Conservation (phyloP, 2,888 invertebrate genomes). For the Sphaerophoria taeniata region DNA sequence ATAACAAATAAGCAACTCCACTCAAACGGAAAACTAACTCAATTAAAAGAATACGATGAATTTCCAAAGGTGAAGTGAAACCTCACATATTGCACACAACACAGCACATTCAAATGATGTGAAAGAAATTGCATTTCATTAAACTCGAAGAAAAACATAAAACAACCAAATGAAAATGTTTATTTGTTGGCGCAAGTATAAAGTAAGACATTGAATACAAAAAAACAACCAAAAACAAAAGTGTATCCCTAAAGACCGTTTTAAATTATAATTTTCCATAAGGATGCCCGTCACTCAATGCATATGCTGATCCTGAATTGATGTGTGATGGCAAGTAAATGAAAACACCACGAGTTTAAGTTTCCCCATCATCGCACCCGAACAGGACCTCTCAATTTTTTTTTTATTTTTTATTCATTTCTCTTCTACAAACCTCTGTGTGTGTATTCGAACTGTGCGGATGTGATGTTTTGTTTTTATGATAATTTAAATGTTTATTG, state of each 20-base stretch:
- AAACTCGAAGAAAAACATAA: constrained; percentile 35
- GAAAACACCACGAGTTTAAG: constrained; percentile 63
- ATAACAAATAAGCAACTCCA: constrained; percentile 23
- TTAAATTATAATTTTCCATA: constrained; percentile 52
- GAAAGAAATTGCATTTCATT: constrained; percentile 48
- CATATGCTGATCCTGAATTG: too few relatives aligned
- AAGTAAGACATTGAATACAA: constrained; percentile 61
- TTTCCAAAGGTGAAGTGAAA: constrained; percentile 3
- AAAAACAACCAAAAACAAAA: neutral
- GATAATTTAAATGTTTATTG: constrained; percentile 71
- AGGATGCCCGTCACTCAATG: constrained; percentile 35
- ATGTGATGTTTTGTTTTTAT: constrained; percentile 51
- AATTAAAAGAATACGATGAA: constrained; percentile 67
- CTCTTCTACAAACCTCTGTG: neutral
- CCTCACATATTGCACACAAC: too few relatives aligned
- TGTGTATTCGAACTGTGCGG: neutral
- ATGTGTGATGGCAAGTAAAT: constrained; percentile 31
- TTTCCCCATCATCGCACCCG: constrained; percentile 47
- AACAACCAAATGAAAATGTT: constrained; percentile 61
- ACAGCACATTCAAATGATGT: constrained; percentile 47
- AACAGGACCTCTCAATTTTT: neutral
- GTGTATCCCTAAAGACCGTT: constrained; percentile 65
- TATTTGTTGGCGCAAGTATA: constrained; percentile 64
- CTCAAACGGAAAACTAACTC: constrained; percentile 65
- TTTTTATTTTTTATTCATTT: neutral